Conservation (phyloP, 2,797 vertebrate genomes). For the Tiaroga cobitis region DNA sequence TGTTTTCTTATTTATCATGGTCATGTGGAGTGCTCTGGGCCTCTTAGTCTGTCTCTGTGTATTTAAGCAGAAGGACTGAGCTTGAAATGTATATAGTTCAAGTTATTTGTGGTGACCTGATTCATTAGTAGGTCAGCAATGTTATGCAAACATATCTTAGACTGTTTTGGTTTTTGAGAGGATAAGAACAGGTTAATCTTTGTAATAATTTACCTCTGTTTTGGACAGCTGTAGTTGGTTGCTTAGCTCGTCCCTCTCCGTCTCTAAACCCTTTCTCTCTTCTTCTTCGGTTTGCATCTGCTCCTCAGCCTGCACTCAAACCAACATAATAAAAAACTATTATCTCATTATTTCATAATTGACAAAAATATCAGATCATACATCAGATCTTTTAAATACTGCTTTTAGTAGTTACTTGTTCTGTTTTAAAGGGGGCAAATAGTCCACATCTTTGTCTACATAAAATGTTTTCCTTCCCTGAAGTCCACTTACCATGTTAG, state of each 20-base stretch:
- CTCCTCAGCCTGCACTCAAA: slow-evolving; percentile 80
- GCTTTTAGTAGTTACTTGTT: neutral
- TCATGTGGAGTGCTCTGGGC: slow-evolving; percentile 34
- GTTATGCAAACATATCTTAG: slow-evolving; percentile 12
- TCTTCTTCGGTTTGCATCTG: slow-evolving; percentile 80
- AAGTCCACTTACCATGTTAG: neutral
- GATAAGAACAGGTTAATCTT: neutral
- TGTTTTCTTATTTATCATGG: slow-evolving; percentile 45
- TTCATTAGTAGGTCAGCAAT: slow-evolving; percentile 16
- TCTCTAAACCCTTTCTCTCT: slow-evolving; percentile 79
- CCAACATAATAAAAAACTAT: slow-evolving; percentile 52
- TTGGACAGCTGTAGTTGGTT: slow-evolving; percentile 83
- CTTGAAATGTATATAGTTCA: slow-evolving; percentile 21
- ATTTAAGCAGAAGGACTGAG: slow-evolving; percentile 28
- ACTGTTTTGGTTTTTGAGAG: neutral
- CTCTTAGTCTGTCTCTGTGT: slow-evolving; percentile 25
- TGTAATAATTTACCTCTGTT: slow-evolving; percentile 79
- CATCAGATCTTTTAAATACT: neutral
- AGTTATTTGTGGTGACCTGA: slow-evolving; percentile 7
- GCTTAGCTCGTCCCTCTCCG: slow-evolving; percentile 81
- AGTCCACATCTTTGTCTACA: neutral
- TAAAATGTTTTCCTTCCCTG: too few species aligned
- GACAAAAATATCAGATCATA: neutral
- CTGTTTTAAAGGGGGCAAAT: neutral
- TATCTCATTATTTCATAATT: neutral